Evolutionary conservation across 2,113 vertebrate species (phyloP), one percentile per base, ranked within the genome.

Genomic region (Archocentrus centrarchus): DNA sequence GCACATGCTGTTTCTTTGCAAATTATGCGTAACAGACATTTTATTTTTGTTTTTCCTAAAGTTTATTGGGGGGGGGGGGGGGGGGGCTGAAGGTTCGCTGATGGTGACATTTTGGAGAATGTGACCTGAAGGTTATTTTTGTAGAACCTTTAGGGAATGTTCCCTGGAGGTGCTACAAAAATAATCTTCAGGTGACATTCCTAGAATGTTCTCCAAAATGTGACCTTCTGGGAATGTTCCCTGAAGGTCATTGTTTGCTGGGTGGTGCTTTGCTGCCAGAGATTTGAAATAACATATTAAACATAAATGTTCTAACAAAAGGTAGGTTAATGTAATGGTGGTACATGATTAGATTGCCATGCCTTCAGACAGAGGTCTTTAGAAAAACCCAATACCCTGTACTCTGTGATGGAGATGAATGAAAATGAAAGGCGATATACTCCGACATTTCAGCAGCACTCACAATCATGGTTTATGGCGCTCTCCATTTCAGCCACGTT

Each of bases 371-470:
- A 41, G 55, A 32, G 57, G 63, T 59, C 76, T 85, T 64, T 64
- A 44, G 57, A 77, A 39, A 55, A 82, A 55, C 6, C 64, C 32
- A 18, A 17, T 24, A 41, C 44, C 58, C 77, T 60, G 64, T 14
- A 85, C 53, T 64, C 79, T 75, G 75, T 53, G 73, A 88, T 73
- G 32, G 41, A 79, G 59, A 79, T 79, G 41, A 70, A 53, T 47
- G 68, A 79, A 75, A 60, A 81, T 63, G 79, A 88, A 75, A 88
- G 76, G 44, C 10, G 32, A 84, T 70, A 61, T 20, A 75, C 30
- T 18, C 70, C 8, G 20, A 80, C 59, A 62, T 82, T 80, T 91
- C 89, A 80, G 86, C 79, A 70, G 64, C 47, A 24, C 58, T 84
- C 83, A 70, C 77, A 32, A 75, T 81, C 80, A 66, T 10, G 6